Evolutionary conservation across 2,888 invertebrate genomes (phyloP).

Genomic region (Agonopterix arenella): DNA sequence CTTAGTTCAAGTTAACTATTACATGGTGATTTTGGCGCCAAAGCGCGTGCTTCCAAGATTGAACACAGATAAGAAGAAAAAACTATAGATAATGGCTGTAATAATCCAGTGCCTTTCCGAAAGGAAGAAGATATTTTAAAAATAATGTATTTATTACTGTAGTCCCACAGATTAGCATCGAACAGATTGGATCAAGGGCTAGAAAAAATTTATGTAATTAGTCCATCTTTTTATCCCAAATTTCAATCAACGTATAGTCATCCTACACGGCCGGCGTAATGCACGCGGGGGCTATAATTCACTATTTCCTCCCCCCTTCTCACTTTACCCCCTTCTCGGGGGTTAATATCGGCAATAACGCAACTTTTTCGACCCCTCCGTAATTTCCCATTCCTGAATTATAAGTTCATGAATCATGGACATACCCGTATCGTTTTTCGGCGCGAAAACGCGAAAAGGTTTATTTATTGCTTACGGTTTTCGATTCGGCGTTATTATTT

Average conservation of each 20-base stretch:
- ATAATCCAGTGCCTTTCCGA: too few species aligned
- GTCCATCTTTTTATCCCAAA: not conserved
- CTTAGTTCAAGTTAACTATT: too few species aligned
- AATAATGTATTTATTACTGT: too few species aligned
- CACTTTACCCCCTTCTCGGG: constrained; percentile 15
- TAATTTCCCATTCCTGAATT: constrained; percentile 53
- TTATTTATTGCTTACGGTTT: constrained; percentile 15
- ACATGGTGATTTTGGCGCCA: too few species aligned
- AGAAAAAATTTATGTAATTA: not conserved
- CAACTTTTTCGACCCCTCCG: constrained; percentile 40
- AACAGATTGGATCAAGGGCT: too few species aligned
- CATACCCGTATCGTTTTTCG: constrained; percentile 26
- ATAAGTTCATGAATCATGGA: constrained; percentile 56
- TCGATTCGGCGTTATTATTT: too few species aligned
- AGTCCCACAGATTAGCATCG: too few species aligned
- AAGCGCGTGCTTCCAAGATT: too few species aligned
- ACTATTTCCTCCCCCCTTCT: constrained; percentile 32
- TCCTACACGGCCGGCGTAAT: constrained; percentile 28
- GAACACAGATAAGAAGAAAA: too few species aligned
- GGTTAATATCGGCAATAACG: constrained; percentile 61
- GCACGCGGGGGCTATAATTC: constrained; percentile 39
- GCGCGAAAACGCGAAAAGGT: constrained; percentile 29
- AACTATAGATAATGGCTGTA: too few species aligned
- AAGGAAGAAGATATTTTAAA: too few species aligned
- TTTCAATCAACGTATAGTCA: constrained; percentile 16